Conservation (phyloP, 64 coral and sea anemone genomes). For the Pachyseris speciosa region DNA sequence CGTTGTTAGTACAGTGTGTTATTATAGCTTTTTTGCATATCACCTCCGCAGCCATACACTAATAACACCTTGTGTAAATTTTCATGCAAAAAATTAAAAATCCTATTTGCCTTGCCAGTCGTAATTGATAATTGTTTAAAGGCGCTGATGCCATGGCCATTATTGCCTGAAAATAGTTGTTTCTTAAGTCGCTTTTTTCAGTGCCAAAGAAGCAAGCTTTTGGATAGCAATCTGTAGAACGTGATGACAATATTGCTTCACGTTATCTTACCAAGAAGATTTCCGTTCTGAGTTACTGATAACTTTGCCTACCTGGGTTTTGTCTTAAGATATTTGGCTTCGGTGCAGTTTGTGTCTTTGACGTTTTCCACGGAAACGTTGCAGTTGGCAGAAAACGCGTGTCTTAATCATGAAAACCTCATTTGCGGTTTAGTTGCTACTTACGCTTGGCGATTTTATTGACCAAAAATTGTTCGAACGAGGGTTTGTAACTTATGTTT, state of each 20-base stretch:
- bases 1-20: neutral
- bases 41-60: neutral
- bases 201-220: neutral
- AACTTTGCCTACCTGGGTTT: neutral
- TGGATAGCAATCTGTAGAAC: neutral
- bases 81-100: neutral
- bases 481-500: too few relatives aligned
- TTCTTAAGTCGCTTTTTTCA: neutral
- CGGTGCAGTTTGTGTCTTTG: neutral
- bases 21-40: neutral
- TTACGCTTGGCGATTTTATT: too few relatives aligned
- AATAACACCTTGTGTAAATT: neutral
- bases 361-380: neutral
- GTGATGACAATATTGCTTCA: too few relatives aligned
- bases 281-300: neutral
- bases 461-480: too few relatives aligned
- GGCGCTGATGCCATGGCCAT: neutral
- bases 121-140: neutral
- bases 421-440: too few relatives aligned
- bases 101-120: neutral
- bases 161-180: neutral
- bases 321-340: too few relatives aligned
- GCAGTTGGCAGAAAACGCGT: neutral
- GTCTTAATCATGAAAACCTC: neutral
- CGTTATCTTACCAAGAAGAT: neutral